phyloP scores from a whole-genome alignment of 2,888 invertebrate genomes.

The Limnephilus auricula region DNA sequence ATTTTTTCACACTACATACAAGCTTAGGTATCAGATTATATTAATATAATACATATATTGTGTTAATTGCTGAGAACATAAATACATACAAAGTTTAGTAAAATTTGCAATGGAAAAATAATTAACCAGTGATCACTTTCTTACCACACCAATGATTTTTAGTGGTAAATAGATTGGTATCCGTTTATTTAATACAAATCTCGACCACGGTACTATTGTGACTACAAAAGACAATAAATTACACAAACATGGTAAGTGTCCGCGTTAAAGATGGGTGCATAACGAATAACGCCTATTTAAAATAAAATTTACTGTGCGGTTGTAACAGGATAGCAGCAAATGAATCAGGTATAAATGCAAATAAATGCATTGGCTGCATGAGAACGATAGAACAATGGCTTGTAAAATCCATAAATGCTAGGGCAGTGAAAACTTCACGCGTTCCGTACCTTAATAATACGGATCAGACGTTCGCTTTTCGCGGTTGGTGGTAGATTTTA shows the following conservation, averaged over 20 bases:
- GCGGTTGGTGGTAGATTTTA: not conserved
- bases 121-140: not conserved
- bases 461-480: slow-evolving; percentile 25
- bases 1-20: too few relatives aligned
- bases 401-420: slow-evolving; percentile 57
- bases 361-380: slow-evolving; percentile 38
- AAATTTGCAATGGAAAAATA: not conserved
- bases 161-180: not conserved
- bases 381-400: slow-evolving; percentile 55
- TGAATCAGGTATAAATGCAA: slow-evolving; percentile 52
- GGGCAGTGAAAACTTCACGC: slow-evolving; percentile 39
- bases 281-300: slow-evolving; percentile 33
- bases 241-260: slow-evolving; percentile 8
- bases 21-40: too few relatives aligned
- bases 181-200: slow-evolving; percentile 28
- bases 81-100: not conserved
- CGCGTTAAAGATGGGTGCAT: slow-evolving; percentile 9
- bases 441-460: slow-evolving; percentile 29
- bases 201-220: not conserved
- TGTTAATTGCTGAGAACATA: not conserved
- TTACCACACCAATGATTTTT: not conserved
- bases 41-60: too few relatives aligned
- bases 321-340: slow-evolving; percentile 54
- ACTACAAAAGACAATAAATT: slow-evolving; percentile 42
- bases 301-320: slow-evolving; percentile 45